Conservation (phyloP, 1,140 invertebrate genomes). For the Bombus pyrosoma region DNA sequence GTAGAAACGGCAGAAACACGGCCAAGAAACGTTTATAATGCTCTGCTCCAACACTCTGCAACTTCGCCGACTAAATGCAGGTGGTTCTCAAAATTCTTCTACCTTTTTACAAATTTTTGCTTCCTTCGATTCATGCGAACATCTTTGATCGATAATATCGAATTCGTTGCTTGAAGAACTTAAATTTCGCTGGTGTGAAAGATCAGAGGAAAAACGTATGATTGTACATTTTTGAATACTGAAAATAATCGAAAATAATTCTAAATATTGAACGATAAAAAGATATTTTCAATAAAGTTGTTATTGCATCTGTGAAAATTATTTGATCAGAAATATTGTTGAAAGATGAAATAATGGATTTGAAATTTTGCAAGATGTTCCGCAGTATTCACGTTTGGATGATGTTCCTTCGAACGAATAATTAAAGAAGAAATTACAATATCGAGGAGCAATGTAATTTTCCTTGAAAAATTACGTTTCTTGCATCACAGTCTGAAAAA, state of each 20-base stretch:
- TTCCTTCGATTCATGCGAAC: background rate
- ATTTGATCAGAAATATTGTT: background rate
- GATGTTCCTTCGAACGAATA: background rate
- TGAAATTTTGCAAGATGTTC: too few species aligned
- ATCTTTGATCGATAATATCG: too few species aligned
- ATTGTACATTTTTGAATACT: background rate
- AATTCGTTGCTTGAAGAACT: background rate
- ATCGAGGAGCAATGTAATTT: background rate
- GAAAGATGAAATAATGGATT: background rate
- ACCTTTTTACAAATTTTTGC: background rate
- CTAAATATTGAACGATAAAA: background rate
- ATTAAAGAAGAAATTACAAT: background rate
- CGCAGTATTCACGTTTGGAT: too few species aligned
- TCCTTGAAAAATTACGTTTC: background rate
- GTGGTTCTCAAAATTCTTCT: conserved; percentile 52
- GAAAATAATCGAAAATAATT: background rate
- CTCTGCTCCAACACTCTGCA: conserved; percentile 47
- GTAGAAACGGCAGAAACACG: conserved; percentile 67
- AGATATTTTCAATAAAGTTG: too few species aligned
- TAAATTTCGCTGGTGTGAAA: background rate
- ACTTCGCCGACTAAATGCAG: conserved; percentile 51
- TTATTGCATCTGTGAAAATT: background rate
- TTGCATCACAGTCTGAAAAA: background rate
- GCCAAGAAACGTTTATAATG: conserved; percentile 71
- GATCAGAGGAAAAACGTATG: background rate